These are phyloP conservation scores for Drosophila paramelanica DNA, from an alignment of 2,888 invertebrate genomes.

Conservation along the genomic window DNA sequence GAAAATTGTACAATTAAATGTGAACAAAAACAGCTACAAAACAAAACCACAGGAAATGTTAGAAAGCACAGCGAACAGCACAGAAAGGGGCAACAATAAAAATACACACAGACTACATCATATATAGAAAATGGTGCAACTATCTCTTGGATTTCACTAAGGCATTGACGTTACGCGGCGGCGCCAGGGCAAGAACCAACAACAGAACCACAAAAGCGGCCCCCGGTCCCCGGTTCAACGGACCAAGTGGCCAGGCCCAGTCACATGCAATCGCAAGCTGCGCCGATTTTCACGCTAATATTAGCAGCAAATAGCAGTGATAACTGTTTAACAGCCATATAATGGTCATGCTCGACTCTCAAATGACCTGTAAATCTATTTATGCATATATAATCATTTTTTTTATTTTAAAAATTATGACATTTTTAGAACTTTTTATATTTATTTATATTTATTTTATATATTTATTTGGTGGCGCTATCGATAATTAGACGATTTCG, in stretches of 20 bases:
- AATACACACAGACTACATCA: not conserved
- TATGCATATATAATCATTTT: not conserved
- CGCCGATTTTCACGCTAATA: constrained; percentile 66
- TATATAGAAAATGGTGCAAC: constrained; percentile 38
- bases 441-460: no score
- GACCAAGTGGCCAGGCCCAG: constrained; percentile 6
- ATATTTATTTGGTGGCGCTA: no score
- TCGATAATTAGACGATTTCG: no score
- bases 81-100: constrained; percentile 33
- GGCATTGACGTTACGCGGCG: constrained; percentile 28
- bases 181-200: constrained; percentile 24
- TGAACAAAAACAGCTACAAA: constrained; percentile 28
- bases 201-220: constrained; percentile 39
- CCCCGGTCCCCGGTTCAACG: not conserved
- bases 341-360: not conserved
- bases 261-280: constrained; percentile 60
- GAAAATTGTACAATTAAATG: constrained; percentile 64
- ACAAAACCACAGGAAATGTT: constrained; percentile 55
- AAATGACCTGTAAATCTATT: constrained; percentile 11
- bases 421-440: no score
- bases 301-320: constrained; percentile 51
- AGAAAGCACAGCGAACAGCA: constrained; percentile 35
- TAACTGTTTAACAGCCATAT: constrained; percentile 28
- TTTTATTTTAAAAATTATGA: no score
- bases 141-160: constrained; percentile 48